Percentiles rank a stretch among this genome's conserved stretches.
Conservation (phyloP, 2,888 invertebrate genomes). For the Merodon equestris region DNA sequence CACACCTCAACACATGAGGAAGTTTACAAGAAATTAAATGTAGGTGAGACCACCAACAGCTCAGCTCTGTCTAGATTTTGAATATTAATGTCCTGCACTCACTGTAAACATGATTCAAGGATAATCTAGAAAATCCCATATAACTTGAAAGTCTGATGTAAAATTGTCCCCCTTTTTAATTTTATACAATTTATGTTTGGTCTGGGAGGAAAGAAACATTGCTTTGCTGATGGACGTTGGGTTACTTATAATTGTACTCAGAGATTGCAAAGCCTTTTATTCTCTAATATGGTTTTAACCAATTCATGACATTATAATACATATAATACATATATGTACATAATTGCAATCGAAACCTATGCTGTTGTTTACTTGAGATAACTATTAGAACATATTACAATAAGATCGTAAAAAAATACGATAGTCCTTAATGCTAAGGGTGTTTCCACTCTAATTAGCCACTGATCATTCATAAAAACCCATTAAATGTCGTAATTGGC, state of each 20-base stretch:
- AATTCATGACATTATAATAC: too few species aligned
- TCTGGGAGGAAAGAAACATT: too few species aligned
- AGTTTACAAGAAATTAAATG: slow-evolving; percentile 61
- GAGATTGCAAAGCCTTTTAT: too few species aligned
- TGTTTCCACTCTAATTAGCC: slow-evolving; percentile 71
- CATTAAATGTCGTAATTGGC: slow-evolving; percentile 55
- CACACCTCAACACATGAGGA: slow-evolving; percentile 5
- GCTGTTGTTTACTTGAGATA: slow-evolving; percentile 64
- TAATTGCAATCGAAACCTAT: too few species aligned
- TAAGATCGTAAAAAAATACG: slow-evolving; percentile 69
- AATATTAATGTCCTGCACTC: slow-evolving; percentile 54
- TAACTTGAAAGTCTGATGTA: too few species aligned
- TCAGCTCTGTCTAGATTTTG: slow-evolving; percentile 53
- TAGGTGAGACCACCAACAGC: slow-evolving; percentile 40
- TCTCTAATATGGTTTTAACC: too few species aligned
- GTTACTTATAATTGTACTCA: too few species aligned
- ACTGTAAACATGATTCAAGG: slow-evolving; percentile 22
- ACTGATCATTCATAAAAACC: slow-evolving; percentile 69
- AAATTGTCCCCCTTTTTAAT: too few species aligned
- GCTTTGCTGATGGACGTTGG: too few species aligned
- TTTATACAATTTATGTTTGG: too few species aligned
- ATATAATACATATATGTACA: too few species aligned
- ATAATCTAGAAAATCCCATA: slow-evolving; percentile 52
- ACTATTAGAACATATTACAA: too few species aligned
- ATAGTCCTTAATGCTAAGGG: slow-evolving; percentile 67